These are phyloP conservation scores for Taphrorychus bicolor DNA, from an alignment of 2,888 invertebrate species.

Conservation along the genomic window DNA sequence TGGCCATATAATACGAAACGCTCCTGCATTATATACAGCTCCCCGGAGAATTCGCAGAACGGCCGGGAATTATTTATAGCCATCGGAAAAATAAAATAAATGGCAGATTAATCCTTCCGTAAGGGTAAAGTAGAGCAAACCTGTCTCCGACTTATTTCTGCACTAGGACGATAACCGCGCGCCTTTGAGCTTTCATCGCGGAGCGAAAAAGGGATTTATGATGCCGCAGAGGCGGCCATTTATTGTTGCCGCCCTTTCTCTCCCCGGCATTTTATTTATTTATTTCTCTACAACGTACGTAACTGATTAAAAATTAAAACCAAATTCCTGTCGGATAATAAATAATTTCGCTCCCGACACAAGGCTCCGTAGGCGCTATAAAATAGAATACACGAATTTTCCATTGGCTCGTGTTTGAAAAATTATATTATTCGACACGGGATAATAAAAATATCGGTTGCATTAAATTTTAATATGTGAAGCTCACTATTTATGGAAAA, in stretches of 20 bases:
- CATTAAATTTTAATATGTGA: background rate
- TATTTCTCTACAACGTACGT: background rate
- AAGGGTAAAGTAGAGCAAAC: background rate
- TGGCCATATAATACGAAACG: too few relatives aligned
- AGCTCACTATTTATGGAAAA: background rate
- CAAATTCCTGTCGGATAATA: background rate
- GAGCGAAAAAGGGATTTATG: background rate
- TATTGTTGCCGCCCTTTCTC: background rate
- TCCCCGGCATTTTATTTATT: background rate
- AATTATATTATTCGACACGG: background rate
- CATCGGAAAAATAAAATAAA: background rate
- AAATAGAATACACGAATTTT: background rate
- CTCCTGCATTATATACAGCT: too few relatives aligned
- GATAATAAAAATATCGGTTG: background rate
- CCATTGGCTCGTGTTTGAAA: background rate
- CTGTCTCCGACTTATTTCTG: background rate
- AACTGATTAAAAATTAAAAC: background rate
- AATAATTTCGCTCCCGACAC: background rate
- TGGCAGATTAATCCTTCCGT: conserved; percentile 2
- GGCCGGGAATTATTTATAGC: background rate
- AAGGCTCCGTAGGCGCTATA: background rate
- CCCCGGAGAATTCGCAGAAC: background rate
- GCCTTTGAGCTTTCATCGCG: background rate
- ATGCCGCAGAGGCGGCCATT: background rate
- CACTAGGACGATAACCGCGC: background rate